These are phyloP conservation scores for Hapalemur alaotrensis DNA, from an alignment of 2,797 vertebrate species.

Conservation along the genomic window DNA sequence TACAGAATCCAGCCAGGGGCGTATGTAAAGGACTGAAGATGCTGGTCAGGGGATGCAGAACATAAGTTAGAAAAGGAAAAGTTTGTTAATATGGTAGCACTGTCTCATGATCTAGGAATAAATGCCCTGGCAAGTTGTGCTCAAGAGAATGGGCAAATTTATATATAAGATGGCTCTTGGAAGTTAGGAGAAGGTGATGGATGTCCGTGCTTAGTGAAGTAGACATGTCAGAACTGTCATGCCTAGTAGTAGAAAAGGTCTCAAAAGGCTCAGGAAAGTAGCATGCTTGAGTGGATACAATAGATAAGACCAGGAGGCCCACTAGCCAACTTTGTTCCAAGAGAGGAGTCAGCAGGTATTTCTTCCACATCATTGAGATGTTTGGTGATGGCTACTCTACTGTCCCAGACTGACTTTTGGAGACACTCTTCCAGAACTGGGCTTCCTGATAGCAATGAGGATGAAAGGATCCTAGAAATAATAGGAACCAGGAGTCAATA, in stretches of 20 bases:
- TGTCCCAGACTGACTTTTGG: not conserved
- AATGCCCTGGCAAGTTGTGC: not conserved
- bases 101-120: not conserved
- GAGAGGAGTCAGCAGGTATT: not conserved
- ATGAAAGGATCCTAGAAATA: not conserved
- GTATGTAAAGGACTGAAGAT: not conserved
- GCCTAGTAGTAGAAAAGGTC: not conserved
- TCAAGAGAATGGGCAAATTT: not conserved
- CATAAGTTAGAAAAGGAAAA: not conserved
- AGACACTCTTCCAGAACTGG: not conserved
- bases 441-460: not conserved
- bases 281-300: not conserved
- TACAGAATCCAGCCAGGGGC: not conserved
- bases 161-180: not conserved
- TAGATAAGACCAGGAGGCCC: not conserved
- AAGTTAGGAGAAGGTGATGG: not conserved
- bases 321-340: not conserved
- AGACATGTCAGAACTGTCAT: not conserved
- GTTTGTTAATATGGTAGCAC: not conserved
- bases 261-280: not conserved
- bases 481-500: not conserved
- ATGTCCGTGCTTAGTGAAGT: not conserved
- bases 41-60: rapidly evolving
- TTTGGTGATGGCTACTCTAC: not conserved
- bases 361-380: not conserved